Conservation (phyloP, 1,140 invertebrate species). For the Microvelia longipes region DNA sequence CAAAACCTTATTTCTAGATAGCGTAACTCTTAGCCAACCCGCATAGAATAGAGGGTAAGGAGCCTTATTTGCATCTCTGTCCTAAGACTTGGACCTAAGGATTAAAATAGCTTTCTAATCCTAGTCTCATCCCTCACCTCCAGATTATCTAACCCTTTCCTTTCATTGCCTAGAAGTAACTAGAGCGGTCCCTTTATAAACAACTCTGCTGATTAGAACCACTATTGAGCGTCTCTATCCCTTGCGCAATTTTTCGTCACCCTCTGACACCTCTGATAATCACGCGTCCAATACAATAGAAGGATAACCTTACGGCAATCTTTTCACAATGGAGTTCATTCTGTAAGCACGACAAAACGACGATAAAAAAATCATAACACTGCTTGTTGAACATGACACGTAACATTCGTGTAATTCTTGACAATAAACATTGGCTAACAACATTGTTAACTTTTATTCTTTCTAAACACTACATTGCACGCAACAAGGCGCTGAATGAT, state of each 20-base stretch:
- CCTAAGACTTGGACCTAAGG: not conserved
- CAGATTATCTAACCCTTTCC: not conserved
- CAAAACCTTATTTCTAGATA: not conserved
- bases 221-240: not conserved
- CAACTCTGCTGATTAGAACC: not conserved
- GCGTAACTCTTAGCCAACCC: not conserved
- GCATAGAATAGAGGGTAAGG: too few relatives aligned
- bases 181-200: not conserved
- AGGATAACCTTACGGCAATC: not conserved
- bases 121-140: not conserved
- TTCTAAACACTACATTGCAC: not conserved
- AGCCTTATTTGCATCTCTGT: not conserved
- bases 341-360: not conserved
- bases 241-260: not conserved
- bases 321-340: not conserved
- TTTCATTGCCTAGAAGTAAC: not conserved
- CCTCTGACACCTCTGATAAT: not conserved
- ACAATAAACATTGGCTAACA: not conserved
- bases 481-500: too few relatives aligned
- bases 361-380: not conserved
- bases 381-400: not conserved
- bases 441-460: not conserved
- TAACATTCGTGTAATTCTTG: not conserved
- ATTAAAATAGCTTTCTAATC: not conserved
- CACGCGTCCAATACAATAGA: not conserved